These are phyloP conservation scores for Seira sanloemensis DNA, from an alignment of 2,888 invertebrate species.

Conservation along the genomic window DNA sequence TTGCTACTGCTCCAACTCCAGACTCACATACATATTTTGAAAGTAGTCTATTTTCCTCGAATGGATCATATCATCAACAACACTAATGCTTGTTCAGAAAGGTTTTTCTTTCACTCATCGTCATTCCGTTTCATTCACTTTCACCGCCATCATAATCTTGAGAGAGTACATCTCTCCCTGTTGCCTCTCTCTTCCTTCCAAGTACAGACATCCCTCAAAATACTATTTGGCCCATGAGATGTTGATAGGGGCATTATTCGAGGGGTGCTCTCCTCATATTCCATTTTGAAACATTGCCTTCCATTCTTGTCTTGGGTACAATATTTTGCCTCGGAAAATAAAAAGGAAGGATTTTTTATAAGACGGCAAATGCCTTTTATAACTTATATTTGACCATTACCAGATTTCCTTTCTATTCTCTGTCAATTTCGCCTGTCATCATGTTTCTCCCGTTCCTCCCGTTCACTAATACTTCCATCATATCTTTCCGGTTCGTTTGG, in stretches of 20 bases:
- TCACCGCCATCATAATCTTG: background rate
- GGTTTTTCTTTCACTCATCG: background rate
- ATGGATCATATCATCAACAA: background rate
- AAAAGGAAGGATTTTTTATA: background rate
- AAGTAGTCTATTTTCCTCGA: background rate
- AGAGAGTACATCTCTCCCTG: background rate
- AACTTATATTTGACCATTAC: conserved; percentile 44
- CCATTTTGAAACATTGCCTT: background rate
- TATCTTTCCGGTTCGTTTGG: conserved; percentile 66
- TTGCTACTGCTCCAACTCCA: background rate
- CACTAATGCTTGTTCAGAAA: conserved; percentile 2
- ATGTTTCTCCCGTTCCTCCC: conserved; percentile 62
- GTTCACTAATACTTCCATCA: conserved; percentile 65
- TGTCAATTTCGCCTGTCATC: conserved; percentile 65
- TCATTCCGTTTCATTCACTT: background rate
- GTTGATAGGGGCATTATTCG: background rate
- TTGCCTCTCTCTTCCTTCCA: background rate
- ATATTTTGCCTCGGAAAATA: background rate
- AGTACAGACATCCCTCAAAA: background rate
- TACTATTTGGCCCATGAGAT: background rate
- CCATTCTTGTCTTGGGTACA: background rate
- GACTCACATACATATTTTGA: background rate
- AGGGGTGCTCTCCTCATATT: background rate
- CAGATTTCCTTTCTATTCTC: conserved; percentile 48
- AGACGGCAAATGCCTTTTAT: background rate